A percentile compares a stretch with the other conserved stretches of the same genome.
These are phyloP conservation scores for Istiophorus platypterus DNA, from an alignment of 2,113 vertebrate species.

Conservation along the genomic window DNA sequence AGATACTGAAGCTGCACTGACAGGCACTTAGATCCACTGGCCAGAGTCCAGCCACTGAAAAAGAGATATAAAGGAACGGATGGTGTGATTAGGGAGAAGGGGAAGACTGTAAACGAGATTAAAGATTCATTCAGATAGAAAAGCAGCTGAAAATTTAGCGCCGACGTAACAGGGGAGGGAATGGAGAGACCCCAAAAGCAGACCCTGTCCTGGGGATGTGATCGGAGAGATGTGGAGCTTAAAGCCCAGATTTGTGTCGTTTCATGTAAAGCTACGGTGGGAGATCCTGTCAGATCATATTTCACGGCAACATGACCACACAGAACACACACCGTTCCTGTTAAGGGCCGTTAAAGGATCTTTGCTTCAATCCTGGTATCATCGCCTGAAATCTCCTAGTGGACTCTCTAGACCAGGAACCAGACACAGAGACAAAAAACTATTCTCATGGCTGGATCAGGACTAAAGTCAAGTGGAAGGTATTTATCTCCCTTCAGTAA, in stretches of 20 bases:
- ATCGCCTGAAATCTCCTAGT: too few relatives aligned
- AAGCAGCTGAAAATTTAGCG: background rate
- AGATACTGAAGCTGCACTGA: background rate
- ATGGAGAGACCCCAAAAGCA: too few relatives aligned
- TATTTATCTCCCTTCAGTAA: too few relatives aligned
- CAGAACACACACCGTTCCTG: too few relatives aligned
- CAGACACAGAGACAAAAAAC: too few relatives aligned
- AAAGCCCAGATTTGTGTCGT: background rate
- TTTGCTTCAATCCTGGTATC: too few relatives aligned
- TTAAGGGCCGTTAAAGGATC: too few relatives aligned
- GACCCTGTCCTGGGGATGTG: background rate
- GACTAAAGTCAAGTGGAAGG: too few relatives aligned
- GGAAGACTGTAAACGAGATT: slow-evolving; percentile 15
- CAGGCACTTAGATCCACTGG: background rate
- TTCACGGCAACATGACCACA: background rate
- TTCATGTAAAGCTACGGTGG: background rate
- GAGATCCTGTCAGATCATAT: background rate
- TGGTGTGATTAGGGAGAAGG: background rate
- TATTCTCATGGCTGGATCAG: too few relatives aligned
- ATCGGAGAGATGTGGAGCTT: too few relatives aligned
- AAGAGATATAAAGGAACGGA: background rate
- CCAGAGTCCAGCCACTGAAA: background rate
- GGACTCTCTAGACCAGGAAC: too few relatives aligned
- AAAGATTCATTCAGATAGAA: slow-evolving; percentile 26
- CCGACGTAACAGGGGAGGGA: background rate